These are phyloP conservation scores for Tauraco erythrolophus DNA, from an alignment of 2,113 vertebrate genomes.

Conservation along the genomic window DNA sequence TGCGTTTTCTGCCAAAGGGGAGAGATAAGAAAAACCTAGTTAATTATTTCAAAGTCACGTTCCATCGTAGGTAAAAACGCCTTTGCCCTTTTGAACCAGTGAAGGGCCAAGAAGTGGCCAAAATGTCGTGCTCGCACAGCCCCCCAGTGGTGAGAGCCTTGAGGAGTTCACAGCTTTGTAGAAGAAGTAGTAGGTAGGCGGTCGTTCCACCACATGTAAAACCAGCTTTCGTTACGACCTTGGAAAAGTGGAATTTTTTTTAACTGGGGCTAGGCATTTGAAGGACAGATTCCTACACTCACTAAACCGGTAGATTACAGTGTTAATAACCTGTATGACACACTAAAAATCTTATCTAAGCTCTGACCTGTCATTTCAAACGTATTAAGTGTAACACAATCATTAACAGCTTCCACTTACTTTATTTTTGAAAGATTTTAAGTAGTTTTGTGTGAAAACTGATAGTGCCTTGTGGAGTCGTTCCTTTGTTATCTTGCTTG, in stretches of 20 bases:
- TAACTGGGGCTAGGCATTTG: neutral
- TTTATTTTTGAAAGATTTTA: neutral
- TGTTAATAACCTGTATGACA: neutral
- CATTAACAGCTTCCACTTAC: neutral
- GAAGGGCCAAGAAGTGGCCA: constrained; percentile 64
- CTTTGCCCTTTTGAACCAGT: constrained; percentile 73
- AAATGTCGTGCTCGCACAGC: constrained; percentile 71
- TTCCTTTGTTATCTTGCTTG: neutral
- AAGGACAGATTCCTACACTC: neutral
- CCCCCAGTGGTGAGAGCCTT: constrained; percentile 65
- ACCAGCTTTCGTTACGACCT: neutral
- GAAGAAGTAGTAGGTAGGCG: neutral
- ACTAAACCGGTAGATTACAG: neutral
- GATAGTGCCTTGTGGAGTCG: neutral
- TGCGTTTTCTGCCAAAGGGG: constrained; percentile 36
- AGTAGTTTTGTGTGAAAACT: neutral
- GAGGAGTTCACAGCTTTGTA: neutral
- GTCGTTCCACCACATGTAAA: neutral
- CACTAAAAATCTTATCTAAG: neutral
- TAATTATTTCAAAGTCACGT: constrained; percentile 63
- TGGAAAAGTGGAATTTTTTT: neutral
- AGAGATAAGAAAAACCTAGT: constrained; percentile 43
- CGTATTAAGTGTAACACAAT: neutral
- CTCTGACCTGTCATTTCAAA: neutral
- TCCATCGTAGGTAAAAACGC: constrained; percentile 26